Conservation (phyloP, 2,113 vertebrate genomes). For the Ciconia stormi region DNA sequence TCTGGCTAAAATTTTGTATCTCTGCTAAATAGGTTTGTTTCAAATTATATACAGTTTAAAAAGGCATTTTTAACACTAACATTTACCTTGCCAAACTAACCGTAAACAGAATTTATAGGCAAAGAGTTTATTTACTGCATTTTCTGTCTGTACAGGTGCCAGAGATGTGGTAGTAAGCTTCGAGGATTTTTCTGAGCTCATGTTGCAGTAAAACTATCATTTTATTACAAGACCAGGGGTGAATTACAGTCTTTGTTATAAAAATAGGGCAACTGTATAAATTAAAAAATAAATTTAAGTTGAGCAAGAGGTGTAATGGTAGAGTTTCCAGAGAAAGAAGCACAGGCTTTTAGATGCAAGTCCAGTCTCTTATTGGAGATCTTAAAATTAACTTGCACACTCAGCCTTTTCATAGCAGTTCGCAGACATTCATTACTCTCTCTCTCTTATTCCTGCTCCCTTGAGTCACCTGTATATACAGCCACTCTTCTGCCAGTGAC, state of each 20-base stretch:
- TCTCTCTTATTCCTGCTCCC: not conserved
- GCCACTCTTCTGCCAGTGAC: not conserved
- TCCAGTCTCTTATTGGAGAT: not conserved
- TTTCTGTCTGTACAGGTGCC: slow-evolving; percentile 13
- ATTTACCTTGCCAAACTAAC: not conserved
- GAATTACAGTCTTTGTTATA: slow-evolving; percentile 23
- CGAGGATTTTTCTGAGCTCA: not conserved
- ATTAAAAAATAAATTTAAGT: slow-evolving; percentile 5
- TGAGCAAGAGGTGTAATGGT: not conserved
- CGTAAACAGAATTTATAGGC: slow-evolving; percentile 37
- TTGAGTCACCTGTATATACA: not conserved
- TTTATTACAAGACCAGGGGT: not conserved
- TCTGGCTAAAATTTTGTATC: not conserved
- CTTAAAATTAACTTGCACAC: not conserved
- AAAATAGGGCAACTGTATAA: not conserved
- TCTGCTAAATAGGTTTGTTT: slow-evolving; percentile 21
- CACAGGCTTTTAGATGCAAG: not conserved
- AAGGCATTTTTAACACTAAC: slow-evolving; percentile 11
- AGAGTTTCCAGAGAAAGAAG: not conserved
- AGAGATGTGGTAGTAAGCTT: slow-evolving; percentile 39
- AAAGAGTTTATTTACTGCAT: slow-evolving; percentile 35
- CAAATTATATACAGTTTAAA: slow-evolving; percentile 29
- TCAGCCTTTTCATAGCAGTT: not conserved
- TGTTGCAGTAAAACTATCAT: slow-evolving; percentile 8
- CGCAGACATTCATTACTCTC: not conserved